Percentiles rank a stretch among this genome's conserved stretches.
Evolutionary conservation across 2,113 vertebrate species (phyloP).

Genomic region (Toxotes jaculatrix): DNA sequence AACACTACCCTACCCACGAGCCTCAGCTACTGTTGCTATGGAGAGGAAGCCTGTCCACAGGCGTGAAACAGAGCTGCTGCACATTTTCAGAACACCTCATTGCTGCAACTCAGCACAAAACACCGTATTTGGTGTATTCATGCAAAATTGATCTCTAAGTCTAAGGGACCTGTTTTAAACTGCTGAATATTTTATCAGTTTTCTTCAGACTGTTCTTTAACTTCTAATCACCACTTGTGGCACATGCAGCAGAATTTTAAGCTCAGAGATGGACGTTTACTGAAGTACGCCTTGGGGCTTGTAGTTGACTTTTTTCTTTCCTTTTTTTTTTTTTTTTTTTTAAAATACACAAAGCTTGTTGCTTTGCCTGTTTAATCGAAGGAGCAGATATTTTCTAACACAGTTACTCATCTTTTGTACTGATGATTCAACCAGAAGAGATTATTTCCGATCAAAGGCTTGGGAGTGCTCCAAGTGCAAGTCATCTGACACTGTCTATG

Average conservation of each 20-base stretch:
- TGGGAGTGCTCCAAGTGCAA: constrained; percentile 12
- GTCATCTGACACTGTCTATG: constrained; percentile 8
- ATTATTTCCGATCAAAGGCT: constrained; percentile 14
- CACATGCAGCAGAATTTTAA: not conserved
- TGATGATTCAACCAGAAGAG: not conserved
- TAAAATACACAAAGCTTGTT: no score
- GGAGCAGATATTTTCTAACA: not conserved
- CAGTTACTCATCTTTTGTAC: not conserved
- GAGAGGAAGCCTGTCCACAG: constrained; percentile 1
- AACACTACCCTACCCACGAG: not conserved
- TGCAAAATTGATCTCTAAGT: not conserved
- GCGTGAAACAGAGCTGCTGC: not conserved
- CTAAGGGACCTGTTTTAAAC: not conserved
- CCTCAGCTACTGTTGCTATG: constrained; percentile 1
- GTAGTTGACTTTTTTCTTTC: not conserved
- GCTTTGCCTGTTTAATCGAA: not conserved
- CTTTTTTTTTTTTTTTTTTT: no score
- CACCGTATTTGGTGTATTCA: not conserved
- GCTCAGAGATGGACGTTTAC: not conserved
- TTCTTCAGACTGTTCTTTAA: not conserved
- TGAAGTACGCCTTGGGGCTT: not conserved
- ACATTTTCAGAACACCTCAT: not conserved
- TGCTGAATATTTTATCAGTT: not conserved
- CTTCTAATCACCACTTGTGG: not conserved
- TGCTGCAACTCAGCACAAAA: not conserved